Evolutionary conservation across 2,888 invertebrate species (phyloP), one percentile per base, ranked within the genome.

Genomic region (Byasa hedistus): DNA sequence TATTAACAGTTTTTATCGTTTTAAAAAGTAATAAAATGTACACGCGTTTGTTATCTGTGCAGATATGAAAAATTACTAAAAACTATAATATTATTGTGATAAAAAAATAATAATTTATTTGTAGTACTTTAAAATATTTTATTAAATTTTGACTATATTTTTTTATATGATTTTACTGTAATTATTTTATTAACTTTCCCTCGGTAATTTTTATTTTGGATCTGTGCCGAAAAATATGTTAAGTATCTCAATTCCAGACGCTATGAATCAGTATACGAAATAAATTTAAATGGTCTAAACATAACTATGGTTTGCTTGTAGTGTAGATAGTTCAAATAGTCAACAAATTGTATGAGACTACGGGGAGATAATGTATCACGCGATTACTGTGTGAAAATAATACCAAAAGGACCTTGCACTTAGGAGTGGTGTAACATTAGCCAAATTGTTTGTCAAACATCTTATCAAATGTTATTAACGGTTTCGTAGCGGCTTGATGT

Each of bases 271-370:
- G 61, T 58, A 66, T 58, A 66, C 62, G 61, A 58, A 22, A 58
- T 57, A 54, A 48, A 10, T 56, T 36, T 19, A 55, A 24, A 52
- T 23, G 36, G 19, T 36, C 19, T 21, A 52, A 62, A 66, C 58
- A 62, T 62, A 66, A 66, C 62, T 66, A 66, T 66, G 66, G 62
- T 66, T 66, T 66, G 66, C 66, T 66, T 66, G 54, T 66, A 62
- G 27, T 52, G 39, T 66, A 66, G 61, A 58, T 66, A 66, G 66
- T 54, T 58, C 51, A 66, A 64, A 66, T 66, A 66, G 66, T 62
- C 62, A 66, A 66, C 62, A 62, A 66, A 66, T 66, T 66, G 57
- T 57, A 61, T 36, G 57, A 48, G 61, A 65, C 55, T 24, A 57
- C 52, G 51, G 7, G 39, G 61, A 21, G 19, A 1, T 23, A 55